phyloP scores from a whole-genome alignment of 1,140 invertebrate species.

The Charaxes varanes region DNA sequence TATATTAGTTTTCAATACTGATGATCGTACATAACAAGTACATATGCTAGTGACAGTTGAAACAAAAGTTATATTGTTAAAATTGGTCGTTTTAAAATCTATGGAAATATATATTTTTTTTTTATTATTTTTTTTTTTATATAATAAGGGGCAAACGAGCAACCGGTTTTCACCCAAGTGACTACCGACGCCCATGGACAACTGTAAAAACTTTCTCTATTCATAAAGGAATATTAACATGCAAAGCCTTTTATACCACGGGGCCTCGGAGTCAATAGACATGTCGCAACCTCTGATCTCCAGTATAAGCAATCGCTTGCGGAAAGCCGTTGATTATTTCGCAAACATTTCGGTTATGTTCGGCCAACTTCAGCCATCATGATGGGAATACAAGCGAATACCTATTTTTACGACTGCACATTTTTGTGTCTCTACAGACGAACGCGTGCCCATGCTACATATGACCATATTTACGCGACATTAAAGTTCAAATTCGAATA shows the following conservation, averaged over 20 bases:
- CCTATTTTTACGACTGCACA: conserved; percentile 53
- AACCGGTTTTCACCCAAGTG: too few relatives aligned
- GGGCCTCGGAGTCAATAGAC: conserved; percentile 15
- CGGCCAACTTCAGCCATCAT: conserved; percentile 46
- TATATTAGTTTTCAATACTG: too few relatives aligned
- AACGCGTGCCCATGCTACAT: too few relatives aligned
- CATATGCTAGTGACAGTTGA: too few relatives aligned
- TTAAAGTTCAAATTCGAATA: too few relatives aligned
- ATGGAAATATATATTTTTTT: neutral
- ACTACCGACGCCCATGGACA: too few relatives aligned
- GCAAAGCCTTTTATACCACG: conserved; percentile 9
- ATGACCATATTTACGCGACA: too few relatives aligned
- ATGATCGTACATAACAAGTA: too few relatives aligned
- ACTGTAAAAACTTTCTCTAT: conserved; percentile 3
- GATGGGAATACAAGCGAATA: conserved; percentile 43
- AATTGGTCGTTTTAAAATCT: too few relatives aligned
- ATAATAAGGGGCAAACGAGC: too few relatives aligned
- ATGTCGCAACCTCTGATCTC: conserved; percentile 14
- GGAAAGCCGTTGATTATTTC: conserved; percentile 18
- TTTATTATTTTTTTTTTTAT: conserved; percentile 18
- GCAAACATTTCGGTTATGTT: conserved; percentile 29
- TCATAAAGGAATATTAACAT: conserved; percentile 4
- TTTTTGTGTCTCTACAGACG: too few relatives aligned
- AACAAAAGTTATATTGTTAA: too few relatives aligned
- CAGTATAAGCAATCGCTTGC: conserved; percentile 12